These are phyloP conservation scores for Notodonta dromedarius DNA, from an alignment of 2,888 invertebrate species.

Conservation along the genomic window DNA sequence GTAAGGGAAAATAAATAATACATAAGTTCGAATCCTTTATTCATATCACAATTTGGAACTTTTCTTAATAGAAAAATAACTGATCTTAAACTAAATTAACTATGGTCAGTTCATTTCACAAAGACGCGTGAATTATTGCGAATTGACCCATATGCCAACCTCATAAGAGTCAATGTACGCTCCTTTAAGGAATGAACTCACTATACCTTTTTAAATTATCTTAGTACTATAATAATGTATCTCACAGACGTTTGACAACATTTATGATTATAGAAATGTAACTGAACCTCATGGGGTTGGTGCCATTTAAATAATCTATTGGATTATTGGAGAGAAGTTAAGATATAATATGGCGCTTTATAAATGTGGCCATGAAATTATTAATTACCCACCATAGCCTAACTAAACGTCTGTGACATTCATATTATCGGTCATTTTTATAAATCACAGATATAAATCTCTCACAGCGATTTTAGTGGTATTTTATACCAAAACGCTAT, in stretches of 20 bases:
- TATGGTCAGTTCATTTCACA: background rate
- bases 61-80: constrained; percentile 53
- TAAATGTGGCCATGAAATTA: no score
- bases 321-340: no score
- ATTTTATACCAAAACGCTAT: constrained; percentile 10
- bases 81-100: constrained; percentile 23
- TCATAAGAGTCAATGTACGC: no score
- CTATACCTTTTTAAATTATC: constrained; percentile 7
- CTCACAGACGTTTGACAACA: constrained; percentile 1
- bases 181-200: no score
- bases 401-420: constrained; percentile 32
- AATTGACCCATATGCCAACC: no score
- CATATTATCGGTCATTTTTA: constrained; percentile 37
- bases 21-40: constrained; percentile 45
- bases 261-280: no score
- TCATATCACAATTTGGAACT: constrained; percentile 60
- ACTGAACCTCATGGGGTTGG: background rate
- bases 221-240: background rate
- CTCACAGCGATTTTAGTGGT: constrained; percentile 20
- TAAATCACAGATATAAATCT: constrained; percentile 66
- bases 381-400: no score
- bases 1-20: constrained; percentile 8
- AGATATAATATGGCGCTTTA: no score
- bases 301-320: background rate
- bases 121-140: no score